Conservation (phyloP, 2,888 invertebrate species). For the Melanchra persicariae region DNA sequence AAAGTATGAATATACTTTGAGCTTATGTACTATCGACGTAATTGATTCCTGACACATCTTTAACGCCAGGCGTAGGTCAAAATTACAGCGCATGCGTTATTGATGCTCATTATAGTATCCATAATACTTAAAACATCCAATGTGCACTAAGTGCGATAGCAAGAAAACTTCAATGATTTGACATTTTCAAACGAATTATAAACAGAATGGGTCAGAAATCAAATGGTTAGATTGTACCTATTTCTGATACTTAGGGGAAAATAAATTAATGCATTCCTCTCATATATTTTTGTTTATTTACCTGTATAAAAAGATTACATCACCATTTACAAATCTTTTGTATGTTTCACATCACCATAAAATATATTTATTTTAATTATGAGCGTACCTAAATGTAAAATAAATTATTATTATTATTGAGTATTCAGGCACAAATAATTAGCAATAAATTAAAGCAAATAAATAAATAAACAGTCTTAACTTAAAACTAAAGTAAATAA, state of each 20-base stretch:
- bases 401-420: slow-evolving; percentile 64
- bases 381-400: slow-evolving; percentile 15
- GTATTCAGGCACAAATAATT: slow-evolving; percentile 76
- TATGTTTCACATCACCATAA: slow-evolving; percentile 34
- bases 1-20: too few relatives aligned
- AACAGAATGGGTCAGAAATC: too few relatives aligned
- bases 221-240: too few relatives aligned
- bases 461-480: slow-evolving; percentile 52
- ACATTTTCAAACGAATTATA: too few relatives aligned
- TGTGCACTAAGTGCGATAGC: too few relatives aligned
- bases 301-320: slow-evolving; percentile 36
- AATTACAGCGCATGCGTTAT: too few relatives aligned
- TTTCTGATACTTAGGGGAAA: not conserved
- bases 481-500: slow-evolving; percentile 73
- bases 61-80: too few relatives aligned
- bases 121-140: too few relatives aligned
- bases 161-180: too few relatives aligned
- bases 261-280: not conserved
- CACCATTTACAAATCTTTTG: slow-evolving; percentile 36
- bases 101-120: too few relatives aligned
- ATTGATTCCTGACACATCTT: too few relatives aligned
- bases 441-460: slow-evolving; percentile 41
- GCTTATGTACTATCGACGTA: too few relatives aligned
- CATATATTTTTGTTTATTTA: slow-evolving; percentile 36
- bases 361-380: slow-evolving; percentile 47